phyloP scores from a whole-genome alignment of 2,888 invertebrate genomes.

The Formica aserva region DNA sequence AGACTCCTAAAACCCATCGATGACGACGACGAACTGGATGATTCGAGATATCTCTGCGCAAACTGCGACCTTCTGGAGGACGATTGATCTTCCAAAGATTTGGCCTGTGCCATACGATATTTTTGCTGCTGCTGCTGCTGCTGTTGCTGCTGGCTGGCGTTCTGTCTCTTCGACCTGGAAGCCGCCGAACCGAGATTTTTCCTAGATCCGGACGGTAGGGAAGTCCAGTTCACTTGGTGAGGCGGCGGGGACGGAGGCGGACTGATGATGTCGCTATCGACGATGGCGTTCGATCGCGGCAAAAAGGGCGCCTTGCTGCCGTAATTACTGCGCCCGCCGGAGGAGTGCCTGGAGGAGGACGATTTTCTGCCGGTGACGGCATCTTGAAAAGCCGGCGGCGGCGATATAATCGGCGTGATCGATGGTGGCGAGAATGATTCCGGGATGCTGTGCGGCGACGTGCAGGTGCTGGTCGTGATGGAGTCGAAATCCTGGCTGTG shows the following conservation, averaged over 20 bases:
- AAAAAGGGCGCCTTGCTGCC: conserved; percentile 86
- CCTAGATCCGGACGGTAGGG: conserved; percentile 79
- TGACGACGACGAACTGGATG: conserved; percentile 87
- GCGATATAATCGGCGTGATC: conserved; percentile 90
- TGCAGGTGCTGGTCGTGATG: conserved; percentile 81
- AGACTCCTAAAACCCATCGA: conserved; percentile 89
- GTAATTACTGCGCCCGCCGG: conserved; percentile 81
- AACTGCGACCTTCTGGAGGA: conserved; percentile 88
- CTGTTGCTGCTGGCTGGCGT: conserved; percentile 72
- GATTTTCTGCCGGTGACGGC: conserved; percentile 79
- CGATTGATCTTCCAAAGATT: conserved; percentile 87
- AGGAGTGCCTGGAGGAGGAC: conserved; percentile 70
- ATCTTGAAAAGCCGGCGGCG: conserved; percentile 91
- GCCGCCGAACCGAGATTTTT: conserved; percentile 73
- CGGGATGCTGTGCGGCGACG: conserved; percentile 84
- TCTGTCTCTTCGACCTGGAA: conserved; percentile 78
- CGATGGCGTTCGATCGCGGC: conserved; percentile 87
- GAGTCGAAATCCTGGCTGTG: conserved; percentile 84
- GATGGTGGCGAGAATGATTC: conserved; percentile 88
- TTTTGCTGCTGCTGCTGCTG: conserved; percentile 73
- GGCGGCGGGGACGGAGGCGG: conserved; percentile 86
- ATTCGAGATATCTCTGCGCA: conserved; percentile 87
- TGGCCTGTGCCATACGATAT: conserved; percentile 86
- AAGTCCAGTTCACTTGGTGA: conserved; percentile 83
- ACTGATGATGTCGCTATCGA: conserved; percentile 87